A percentile compares a stretch with the other conserved stretches of the same genome.
phyloP scores from a whole-genome alignment of 2,888 invertebrate species.

The Cordylochernes scorpioides region DNA sequence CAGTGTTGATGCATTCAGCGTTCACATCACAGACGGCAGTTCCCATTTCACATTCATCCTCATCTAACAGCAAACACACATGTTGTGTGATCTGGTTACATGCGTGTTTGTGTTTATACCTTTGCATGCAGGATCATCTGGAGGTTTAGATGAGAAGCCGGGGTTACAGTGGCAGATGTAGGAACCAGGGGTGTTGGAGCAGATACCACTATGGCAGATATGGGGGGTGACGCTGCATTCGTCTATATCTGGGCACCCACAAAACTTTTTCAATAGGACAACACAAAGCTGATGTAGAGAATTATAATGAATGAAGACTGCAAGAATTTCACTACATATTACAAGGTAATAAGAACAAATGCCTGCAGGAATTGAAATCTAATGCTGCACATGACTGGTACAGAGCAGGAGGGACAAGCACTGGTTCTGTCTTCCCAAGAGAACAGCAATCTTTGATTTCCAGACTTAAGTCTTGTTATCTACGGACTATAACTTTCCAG shows the following conservation, averaged over 20 bases:
- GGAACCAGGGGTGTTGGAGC: slow-evolving; percentile 54
- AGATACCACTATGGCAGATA: slow-evolving; percentile 34
- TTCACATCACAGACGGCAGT: slow-evolving; percentile 43
- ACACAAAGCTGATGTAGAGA: no score
- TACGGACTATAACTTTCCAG: no score
- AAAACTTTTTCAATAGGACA: no score
- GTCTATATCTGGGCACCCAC: slow-evolving; percentile 32
- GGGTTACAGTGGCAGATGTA: slow-evolving; percentile 43
- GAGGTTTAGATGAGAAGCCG: slow-evolving; percentile 52
- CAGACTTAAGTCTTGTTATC: no score
- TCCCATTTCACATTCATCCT: slow-evolving; percentile 51
- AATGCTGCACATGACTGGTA: no score
- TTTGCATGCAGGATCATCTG: slow-evolving; percentile 37
- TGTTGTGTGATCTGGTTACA: not conserved
- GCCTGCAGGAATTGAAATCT: no score
- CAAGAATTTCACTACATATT: no score
- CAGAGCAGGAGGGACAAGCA: no score
- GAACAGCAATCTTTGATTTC: no score
- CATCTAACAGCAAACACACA: slow-evolving; percentile 27
- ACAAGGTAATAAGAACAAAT: no score
- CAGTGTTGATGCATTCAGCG: slow-evolving; percentile 51
- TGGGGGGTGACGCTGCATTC: slow-evolving; percentile 37
- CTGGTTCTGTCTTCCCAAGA: no score
- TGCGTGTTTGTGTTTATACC: not conserved
- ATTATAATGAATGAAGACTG: no score